Base-by-base conservation (phyloP, 2,797 vertebrate genomes). In the Pseudochirops cupreus region DNA sequence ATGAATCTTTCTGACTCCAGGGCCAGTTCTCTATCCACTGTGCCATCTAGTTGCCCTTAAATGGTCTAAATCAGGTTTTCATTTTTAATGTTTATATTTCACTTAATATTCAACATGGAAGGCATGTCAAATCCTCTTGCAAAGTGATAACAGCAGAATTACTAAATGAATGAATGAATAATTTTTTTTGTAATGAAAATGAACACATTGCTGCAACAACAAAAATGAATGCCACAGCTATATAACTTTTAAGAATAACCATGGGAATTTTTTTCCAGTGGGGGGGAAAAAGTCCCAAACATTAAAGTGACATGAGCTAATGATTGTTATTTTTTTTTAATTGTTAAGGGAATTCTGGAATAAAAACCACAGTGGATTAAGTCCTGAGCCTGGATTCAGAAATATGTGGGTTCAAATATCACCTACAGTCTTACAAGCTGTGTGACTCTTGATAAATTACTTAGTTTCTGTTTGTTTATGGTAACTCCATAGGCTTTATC, bases 161-260 rank as follows among this genome's bases (percentile, higher is more conserved):
- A 31, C 50, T 56, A 95, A 94, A 6, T 29, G 62, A 92, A 92
- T 56, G 33, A 0, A 56, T 92, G 28, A 29, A 62, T 58, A 94
- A 95, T 1, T 29, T 90, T 91, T 56, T 95, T 58, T 91, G 74
- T 91, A 46, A 94, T 6, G 95, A 11, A 94, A 93, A 93, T 67
- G 7, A 94, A 94, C 91, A 28, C 50, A 94, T 5, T 33, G 2
- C 91, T 33, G 89, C 67, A 92, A 89, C 9, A 93, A 74, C 0
- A 87, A 87, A 87, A 93, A 94, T 87, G 67, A 96, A 91, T 56
- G 1, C 3, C 91, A 3, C n/a, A 56, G 12, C 33, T 2, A 62
- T 56, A 92, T 46, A 92, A 56, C 92, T 91, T 89, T 58, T 92
- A 95, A 33, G 13, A 89, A 4, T n/a, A 91, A 91, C 18, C 53